Conservation (phyloP, 2,113 vertebrate genomes). For the Ibidorhyncha struthersii region DNA sequence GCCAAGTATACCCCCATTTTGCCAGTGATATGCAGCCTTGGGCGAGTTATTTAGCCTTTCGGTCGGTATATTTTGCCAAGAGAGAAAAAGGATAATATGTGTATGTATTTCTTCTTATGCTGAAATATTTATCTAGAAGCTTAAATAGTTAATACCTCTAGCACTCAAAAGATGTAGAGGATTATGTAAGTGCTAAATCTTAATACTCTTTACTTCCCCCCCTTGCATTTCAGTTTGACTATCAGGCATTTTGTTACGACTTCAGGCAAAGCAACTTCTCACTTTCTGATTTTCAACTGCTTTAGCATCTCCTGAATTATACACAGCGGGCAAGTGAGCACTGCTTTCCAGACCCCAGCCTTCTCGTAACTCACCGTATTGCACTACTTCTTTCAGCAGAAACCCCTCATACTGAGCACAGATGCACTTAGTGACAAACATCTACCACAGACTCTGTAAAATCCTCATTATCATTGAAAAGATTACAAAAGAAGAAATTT, state of each 20-base stretch:
- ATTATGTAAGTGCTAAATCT: background rate
- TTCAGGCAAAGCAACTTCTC: background rate
- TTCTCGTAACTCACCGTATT: background rate
- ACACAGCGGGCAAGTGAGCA: background rate
- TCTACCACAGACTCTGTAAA: background rate
- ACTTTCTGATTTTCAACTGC: background rate
- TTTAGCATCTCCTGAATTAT: background rate
- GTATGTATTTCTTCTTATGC: background rate
- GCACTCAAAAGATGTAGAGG: background rate
- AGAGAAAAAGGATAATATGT: background rate
- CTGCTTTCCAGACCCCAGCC: background rate
- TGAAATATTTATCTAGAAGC: background rate
- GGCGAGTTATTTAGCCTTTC: background rate
- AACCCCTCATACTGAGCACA: fast-evolving
- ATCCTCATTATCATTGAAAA: background rate
- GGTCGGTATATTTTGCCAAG: background rate
- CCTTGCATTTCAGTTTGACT: background rate
- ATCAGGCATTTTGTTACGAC: background rate
- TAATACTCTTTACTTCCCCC: background rate
- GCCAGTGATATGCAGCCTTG: background rate
- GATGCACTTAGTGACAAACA: background rate
- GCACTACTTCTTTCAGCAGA: background rate
- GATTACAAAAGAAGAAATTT: background rate
- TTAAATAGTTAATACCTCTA: conserved; percentile 3
- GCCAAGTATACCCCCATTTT: background rate